These are phyloP conservation scores for Pelvicachromis taeniatus DNA, from an alignment of 2,113 vertebrate species.

Conservation along the genomic window DNA sequence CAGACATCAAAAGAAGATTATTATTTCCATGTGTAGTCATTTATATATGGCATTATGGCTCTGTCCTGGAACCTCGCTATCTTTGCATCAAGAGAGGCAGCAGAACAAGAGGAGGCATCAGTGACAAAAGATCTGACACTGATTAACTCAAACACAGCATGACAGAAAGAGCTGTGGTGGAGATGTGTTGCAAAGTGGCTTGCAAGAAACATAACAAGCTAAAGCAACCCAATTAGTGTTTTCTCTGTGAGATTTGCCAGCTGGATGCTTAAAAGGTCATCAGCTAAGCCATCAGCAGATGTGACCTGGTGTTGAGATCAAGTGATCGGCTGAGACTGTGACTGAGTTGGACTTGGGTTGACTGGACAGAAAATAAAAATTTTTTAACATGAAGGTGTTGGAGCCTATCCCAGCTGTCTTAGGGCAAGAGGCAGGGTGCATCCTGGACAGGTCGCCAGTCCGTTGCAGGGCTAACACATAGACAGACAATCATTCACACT, in stretches of 20 bases:
- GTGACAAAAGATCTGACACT: not conserved
- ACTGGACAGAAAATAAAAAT: not conserved
- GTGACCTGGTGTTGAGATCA: not conserved
- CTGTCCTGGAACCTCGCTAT: not conserved
- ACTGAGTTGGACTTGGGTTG: not conserved
- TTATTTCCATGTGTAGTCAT: not conserved
- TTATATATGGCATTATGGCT: not conserved
- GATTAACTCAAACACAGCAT: not conserved
- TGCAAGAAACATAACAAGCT: not conserved
- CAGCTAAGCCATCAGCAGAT: not conserved
- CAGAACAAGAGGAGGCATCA: not conserved
- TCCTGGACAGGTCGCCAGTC: too few species aligned
- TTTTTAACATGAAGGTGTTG: too few species aligned
- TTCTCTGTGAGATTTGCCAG: not conserved
- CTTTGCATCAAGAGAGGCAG: not conserved
- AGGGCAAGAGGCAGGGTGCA: too few species aligned
- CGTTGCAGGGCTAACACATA: too few species aligned
- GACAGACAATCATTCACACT: too few species aligned
- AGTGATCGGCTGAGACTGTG: not conserved
- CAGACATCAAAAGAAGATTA: not conserved
- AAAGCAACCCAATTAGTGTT: not conserved
- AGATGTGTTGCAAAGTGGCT: not conserved
- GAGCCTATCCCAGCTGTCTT: too few species aligned
- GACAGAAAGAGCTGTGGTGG: not conserved
- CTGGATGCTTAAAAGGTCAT: not conserved